Base-by-base conservation (phyloP, 2,797 vertebrate genomes). In the Bovichtus diacanthus region DNA sequence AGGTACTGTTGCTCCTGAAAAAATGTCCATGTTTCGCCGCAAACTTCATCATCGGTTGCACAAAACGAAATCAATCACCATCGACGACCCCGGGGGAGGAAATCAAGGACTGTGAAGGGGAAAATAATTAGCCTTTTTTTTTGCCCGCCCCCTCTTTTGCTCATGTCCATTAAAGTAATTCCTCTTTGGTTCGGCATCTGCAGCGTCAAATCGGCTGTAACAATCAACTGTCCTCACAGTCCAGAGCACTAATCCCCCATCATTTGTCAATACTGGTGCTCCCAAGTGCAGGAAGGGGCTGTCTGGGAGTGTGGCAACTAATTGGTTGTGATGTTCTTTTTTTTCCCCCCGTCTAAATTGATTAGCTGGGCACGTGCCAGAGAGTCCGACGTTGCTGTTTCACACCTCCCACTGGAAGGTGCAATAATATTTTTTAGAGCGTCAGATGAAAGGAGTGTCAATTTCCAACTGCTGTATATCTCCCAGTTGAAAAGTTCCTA, bases 181-280 rank as follows among this genome's bases (percentile, higher is more conserved):
- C 82, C 67, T 89, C 78, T 81, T 78, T 9, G 69, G 67, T 73
- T 80, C 50, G 36, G 70, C 62, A 23, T 89, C 81, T 86, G 70
- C 66, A 16, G 84, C 76, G 9, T 90, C 88, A 91, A 91, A 92
- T 91, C 87, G 58, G 73, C 90, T 74, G 92, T 89, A 90, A 92
- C 90, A 91, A 92, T 93, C 92, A 91, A 70, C 87, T 82, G 90
- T 91, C 91, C 92, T 92, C 88, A 88, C 90, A 90, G 90, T 90
- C 83, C 80, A 75, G 38, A 88, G 83, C 90, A 34, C 89, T 92
- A 90, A 93, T 92, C 88, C 91, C 75, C 59, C 67, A 54, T 87
- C 81, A n/a, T 87, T 86, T 49, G 88, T 94, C 91, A 86, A 93
- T 93, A 92, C 78, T 2, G 43, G 54, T 0, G 79, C 76, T 86